Base-by-base conservation (phyloP, 2,888 invertebrate species). In the Ephialtes manifestator region DNA sequence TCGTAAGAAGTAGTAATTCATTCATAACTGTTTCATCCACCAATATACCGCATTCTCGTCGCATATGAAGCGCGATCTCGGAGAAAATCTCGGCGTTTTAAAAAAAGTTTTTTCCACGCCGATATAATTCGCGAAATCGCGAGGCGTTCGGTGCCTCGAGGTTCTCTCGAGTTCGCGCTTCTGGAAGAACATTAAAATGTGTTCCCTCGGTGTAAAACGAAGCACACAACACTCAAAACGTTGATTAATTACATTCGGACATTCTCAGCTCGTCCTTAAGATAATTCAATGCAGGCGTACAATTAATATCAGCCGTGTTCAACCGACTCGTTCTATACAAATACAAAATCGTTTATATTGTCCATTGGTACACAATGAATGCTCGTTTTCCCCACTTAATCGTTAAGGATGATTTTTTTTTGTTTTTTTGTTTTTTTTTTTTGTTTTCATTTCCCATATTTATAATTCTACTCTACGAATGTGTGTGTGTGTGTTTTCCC, bases 321-420 rank as follows among this genome's bases (percentile, higher is more conserved):
- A 79, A 87, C 67, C 78, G 74, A 75, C 74, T 81, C 81, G 78
- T 82, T 87, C 90, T 92, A 92, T 93, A 93, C 92, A 93, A 91
- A 92, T 93, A 93, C 92, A 93, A 93, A 93, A 92, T 92, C 87
- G 91, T 91, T 87, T 91, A 93, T 93, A 92, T 93, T 92, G 92
- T 92, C 92, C 90, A 91, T 90, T 91, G 90, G 88, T 91, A 91
- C 90, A 91, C 88, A 90, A 92, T 89, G 91, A 91, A 92, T 84
- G 84, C 46, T 74, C 82, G 84, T 84, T 68, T 43, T 77, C 46
- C 72, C 18, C 63, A 58, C 58, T 58, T 58, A 58, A 58, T 28
- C 58, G 58, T 55, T 63, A 82, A 81, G 48, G 63, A 88, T 84
- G 76, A 70, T n/a, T 84, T 85, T 77, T 74, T 75, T 71, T 83